Base-by-base conservation (phyloP, 2,888 invertebrate genomes). In the Cerceris rybyensis region DNA sequence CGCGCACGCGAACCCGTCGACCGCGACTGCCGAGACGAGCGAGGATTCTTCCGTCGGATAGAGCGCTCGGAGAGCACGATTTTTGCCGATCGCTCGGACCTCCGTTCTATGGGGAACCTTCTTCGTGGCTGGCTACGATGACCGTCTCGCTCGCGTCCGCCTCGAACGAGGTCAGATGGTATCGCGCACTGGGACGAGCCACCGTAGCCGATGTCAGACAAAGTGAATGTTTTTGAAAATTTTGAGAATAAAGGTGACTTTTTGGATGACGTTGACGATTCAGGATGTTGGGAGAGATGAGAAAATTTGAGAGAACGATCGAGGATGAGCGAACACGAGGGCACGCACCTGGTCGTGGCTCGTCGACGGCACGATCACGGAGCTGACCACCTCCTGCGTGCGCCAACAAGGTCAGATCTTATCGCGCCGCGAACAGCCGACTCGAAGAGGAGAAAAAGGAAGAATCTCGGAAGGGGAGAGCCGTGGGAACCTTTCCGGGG, bases 401-500 rank as follows among this genome's bases (percentile, higher is more conserved):
- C 63, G 70, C 72, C 49, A 75, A 75, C 80, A 80, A 85, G 87
- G 81, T 77, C 79, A 84, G 81, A 86, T 83, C 63, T 78, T 84
- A 84, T 86, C 80, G 67, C 63, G 72, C 49, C 72, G 69, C 75
- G 73, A 77, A 59, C 66, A 71, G 74, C 61, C 85, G 75, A 81
- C 71, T 82, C 67, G 70, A 67, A 73, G 73, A 68, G 41, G 76
- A 57, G 66, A 65, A 70, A 60, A 70, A 72, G 77, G 70, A 80
- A 66, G 75, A 80, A 80, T 81, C 74, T 41, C 70, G 76, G 78
- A 75, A 69, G 67, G 81, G 77, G 73, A 85, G 80, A 77, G 80
- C 81, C 82, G 87, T 88, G 88, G 87, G 79, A 82, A 78, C 82
- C 87, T 87, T 85, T 85, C 81, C 87, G 86, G 86, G 77, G 82